Evolutionary conservation across 2,113 vertebrate genomes (phyloP).

Genomic region (Fukomys damarensis): DNA sequence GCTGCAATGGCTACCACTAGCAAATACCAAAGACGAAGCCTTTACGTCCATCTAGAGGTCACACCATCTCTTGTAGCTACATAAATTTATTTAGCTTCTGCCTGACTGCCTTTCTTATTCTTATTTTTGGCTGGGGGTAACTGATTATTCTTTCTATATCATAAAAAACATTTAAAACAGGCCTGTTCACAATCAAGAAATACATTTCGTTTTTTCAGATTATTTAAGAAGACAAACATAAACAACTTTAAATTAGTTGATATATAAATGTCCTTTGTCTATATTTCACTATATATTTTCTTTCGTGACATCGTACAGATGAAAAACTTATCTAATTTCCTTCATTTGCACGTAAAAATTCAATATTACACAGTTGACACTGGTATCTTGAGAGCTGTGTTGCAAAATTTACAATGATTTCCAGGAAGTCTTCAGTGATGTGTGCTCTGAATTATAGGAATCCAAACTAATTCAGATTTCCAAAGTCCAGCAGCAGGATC

Average conservation of each 20-base stretch:
- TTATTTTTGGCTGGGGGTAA: background rate
- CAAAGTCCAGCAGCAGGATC: constrained; percentile 8
- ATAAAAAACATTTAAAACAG: constrained; percentile 53
- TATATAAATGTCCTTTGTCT: constrained; percentile 34
- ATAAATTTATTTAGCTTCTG: constrained; percentile 3
- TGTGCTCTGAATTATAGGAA: constrained; percentile 2
- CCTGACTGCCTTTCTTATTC: background rate
- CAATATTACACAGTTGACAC: background rate
- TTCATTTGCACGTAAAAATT: constrained; percentile 68
- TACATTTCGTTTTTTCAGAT: constrained; percentile 28
- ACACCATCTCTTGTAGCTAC: background rate
- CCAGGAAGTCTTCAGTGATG: constrained; percentile 44
- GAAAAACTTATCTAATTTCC: constrained; percentile 60
- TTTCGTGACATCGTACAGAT: constrained; percentile 60
- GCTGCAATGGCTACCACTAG: background rate
- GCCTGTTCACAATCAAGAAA: constrained; percentile 49
- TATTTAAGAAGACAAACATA: constrained; percentile 63
- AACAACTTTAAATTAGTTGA: constrained; percentile 42
- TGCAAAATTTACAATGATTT: constrained; percentile 53
- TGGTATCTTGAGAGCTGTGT: constrained; percentile 36
- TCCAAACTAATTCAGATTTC: constrained; percentile 62
- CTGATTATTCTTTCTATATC: constrained; percentile 33
- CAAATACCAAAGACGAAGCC: background rate
- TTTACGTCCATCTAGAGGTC: background rate
- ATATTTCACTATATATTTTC: constrained; percentile 47